These are phyloP conservation scores for Drosophila ustulata DNA, from an alignment of 2,888 invertebrate species.

Conservation along the genomic window DNA sequence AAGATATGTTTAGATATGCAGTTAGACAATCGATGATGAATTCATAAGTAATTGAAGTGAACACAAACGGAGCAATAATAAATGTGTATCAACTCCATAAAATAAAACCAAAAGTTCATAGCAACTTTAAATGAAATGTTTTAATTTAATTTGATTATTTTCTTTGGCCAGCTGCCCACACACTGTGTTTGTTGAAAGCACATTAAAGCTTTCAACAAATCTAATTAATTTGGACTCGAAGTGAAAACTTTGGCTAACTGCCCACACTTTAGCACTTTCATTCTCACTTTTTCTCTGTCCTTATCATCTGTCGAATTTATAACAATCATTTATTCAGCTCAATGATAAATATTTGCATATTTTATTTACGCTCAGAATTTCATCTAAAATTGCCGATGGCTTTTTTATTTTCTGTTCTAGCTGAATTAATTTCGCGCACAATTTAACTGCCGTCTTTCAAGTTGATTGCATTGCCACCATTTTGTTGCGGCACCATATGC, in stretches of 20 bases:
- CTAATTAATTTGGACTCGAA: background rate
- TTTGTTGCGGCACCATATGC: constrained; percentile 22
- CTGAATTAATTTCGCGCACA: constrained; percentile 23
- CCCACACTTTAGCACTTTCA: constrained; percentile 6
- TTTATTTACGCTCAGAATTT: constrained; percentile 3
- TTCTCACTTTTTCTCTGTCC: background rate
- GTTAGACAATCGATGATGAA: constrained; percentile 1
- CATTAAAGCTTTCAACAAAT: constrained; percentile 8
- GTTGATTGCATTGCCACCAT: constrained; percentile 14
- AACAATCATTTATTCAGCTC: constrained; percentile 19
- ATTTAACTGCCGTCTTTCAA: constrained; percentile 20
- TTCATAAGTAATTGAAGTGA: background rate
- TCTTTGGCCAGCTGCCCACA: constrained; percentile 4
- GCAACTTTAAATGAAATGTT: background rate
- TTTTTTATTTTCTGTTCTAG: background rate
- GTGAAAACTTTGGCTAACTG: constrained; percentile 8
- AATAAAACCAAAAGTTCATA: background rate
- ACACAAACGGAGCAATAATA: background rate
- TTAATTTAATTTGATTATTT: background rate
- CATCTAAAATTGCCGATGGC: background rate
- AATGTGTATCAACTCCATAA: background rate
- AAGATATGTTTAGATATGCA: constrained; percentile 9
- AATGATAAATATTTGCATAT: constrained; percentile 27
- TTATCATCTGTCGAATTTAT: constrained; percentile 11
- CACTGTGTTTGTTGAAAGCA: background rate